phyloP scores from a whole-genome alignment of 2,797 vertebrate species.

The Enteromius thamalakanensis region DNA sequence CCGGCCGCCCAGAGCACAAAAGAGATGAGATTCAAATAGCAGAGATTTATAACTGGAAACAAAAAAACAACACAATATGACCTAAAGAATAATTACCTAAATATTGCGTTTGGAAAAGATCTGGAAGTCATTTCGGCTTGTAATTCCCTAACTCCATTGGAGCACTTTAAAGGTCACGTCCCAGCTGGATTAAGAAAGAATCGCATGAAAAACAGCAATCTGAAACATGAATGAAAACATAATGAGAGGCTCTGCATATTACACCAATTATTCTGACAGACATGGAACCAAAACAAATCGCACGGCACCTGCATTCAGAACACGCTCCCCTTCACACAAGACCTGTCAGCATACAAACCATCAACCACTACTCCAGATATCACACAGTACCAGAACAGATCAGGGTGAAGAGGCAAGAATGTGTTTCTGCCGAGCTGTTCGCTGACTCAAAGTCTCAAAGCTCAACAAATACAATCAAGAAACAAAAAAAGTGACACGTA shows the following conservation, averaged over 20 bases:
- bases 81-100: neutral
- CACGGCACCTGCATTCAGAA: neutral
- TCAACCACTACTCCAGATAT: neutral
- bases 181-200: neutral
- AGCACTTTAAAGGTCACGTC: conserved; percentile 7
- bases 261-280: conserved; percentile 18
- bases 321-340: neutral
- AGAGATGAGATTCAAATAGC: neutral
- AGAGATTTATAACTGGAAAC: neutral
- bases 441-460: neutral
- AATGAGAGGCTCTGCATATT: neutral
- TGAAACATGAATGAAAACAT: neutral
- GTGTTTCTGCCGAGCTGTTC: neutral
- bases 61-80: neutral
- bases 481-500: too few relatives aligned
- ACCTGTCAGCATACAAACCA: neutral
- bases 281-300: neutral
- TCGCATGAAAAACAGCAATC: neutral
- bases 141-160: neutral
- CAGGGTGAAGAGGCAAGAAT: neutral
- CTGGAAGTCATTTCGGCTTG: neutral
- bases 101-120: neutral
- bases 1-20: conserved; percentile 22
- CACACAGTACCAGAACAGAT: neutral
- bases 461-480: too few relatives aligned